These are phyloP conservation scores for Melikaiella ostensackeni DNA, from an alignment of 2,888 invertebrate species.

Conservation along the genomic window DNA sequence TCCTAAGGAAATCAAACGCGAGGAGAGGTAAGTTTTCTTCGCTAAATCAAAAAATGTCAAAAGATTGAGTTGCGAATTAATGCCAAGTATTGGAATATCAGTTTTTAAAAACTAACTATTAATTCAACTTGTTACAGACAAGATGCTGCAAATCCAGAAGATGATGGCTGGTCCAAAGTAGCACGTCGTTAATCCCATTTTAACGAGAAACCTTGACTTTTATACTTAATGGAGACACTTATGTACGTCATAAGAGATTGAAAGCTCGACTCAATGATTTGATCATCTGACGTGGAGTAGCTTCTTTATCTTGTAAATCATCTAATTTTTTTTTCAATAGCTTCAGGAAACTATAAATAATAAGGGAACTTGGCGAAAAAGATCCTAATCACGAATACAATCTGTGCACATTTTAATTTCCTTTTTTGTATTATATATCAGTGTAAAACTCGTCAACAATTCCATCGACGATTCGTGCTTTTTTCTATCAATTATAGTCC, in stretches of 20 bases:
- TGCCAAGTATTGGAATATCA: too few species aligned
- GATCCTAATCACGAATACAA: not conserved
- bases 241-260: not conserved
- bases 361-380: not conserved
- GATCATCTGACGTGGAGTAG: conserved; percentile 1
- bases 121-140: conserved; percentile 52
- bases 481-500: too few species aligned
- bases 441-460: not conserved
- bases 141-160: conserved; percentile 72
- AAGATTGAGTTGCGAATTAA: not conserved
- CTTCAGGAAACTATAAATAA: not conserved
- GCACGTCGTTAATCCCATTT: conserved; percentile 65
- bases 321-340: not conserved
- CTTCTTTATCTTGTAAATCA: conserved; percentile 4
- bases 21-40: conserved; percentile 43
- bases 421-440: conserved; percentile 9
- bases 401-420: not conserved
- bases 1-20: conserved; percentile 40
- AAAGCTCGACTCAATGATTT: not conserved
- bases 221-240: conserved; percentile 4
- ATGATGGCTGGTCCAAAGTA: conserved; percentile 77
- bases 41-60: not conserved
- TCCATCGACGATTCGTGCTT: too few species aligned
- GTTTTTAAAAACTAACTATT: not conserved
- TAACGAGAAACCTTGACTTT: not conserved